A percentile compares a stretch with the other conserved stretches of the same genome.
phyloP scores from a whole-genome alignment of 2,797 vertebrate species.

The Melanotaenia maccullochi region DNA sequence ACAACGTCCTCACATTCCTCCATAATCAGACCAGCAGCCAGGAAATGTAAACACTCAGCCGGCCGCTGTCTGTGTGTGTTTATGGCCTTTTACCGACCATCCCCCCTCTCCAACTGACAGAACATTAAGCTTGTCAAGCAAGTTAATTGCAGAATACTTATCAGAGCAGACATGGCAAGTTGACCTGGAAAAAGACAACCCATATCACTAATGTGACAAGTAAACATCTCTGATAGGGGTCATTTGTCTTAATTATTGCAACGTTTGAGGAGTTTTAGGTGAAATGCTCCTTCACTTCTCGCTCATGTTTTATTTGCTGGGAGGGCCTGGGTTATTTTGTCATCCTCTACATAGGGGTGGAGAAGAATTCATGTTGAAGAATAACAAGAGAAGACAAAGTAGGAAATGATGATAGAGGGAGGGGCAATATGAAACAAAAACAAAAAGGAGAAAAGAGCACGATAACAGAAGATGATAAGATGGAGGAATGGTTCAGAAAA shows the following conservation, averaged over 20 bases:
- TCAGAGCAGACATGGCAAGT: slow-evolving; percentile 6
- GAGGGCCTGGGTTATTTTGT: slow-evolving; percentile 25
- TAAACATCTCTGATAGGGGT: slow-evolving; percentile 19
- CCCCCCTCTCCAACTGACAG: slow-evolving; percentile 28
- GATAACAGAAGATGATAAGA: slow-evolving; percentile 11
- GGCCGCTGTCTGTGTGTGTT: slow-evolving; percentile 17
- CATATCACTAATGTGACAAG: background rate
- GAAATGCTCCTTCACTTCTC: slow-evolving; percentile 9
- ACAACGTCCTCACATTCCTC: slow-evolving; percentile 56
- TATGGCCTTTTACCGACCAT: background rate
- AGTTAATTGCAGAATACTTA: slow-evolving; percentile 33
- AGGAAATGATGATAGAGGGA: slow-evolving; percentile 7
- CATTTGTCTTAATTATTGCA: slow-evolving; percentile 22
- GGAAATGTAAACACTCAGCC: slow-evolving; percentile 49
- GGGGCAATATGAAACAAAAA: background rate
- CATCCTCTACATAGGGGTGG: slow-evolving; percentile 26
- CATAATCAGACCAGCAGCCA: slow-evolving; percentile 49
- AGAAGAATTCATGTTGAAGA: slow-evolving; percentile 8
- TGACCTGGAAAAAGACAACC: slow-evolving; percentile 9
- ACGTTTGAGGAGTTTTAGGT: background rate
- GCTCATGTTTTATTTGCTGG: slow-evolving; percentile 34
- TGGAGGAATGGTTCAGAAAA: background rate
- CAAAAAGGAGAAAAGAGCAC: background rate
- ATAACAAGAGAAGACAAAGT: background rate
- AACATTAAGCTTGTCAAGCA: slow-evolving; percentile 26